Percentiles rank a stretch among this genome's conserved stretches.
Evolutionary conservation across 2,888 invertebrate species (phyloP).

Genomic region (Ypsolopha sequella): DNA sequence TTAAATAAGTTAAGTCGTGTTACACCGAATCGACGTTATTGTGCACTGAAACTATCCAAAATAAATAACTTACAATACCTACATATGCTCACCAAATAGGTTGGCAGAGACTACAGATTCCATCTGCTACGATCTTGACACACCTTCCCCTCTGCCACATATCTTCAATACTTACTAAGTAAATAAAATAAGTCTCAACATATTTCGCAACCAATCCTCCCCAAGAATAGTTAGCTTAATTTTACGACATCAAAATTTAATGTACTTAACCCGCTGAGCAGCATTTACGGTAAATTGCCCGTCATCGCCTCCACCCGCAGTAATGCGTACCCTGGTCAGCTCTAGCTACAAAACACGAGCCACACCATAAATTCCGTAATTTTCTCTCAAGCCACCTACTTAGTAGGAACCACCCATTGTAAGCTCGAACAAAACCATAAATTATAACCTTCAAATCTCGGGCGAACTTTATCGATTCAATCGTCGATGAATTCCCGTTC

Average conservation of each 20-base stretch:
- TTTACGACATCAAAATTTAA: conserved; percentile 48
- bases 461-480: conserved; percentile 12
- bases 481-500: conserved; percentile 13
- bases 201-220: neutral
- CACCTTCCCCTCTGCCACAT: too few species aligned
- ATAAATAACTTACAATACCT: too few species aligned
- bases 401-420: conserved; percentile 2
- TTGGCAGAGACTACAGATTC: too few species aligned
- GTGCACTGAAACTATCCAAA: too few species aligned
- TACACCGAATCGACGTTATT: too few species aligned
- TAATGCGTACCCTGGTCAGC: conserved; percentile 20
- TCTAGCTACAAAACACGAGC: conserved; percentile 12
- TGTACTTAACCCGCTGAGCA: conserved; percentile 34
- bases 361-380: conserved; percentile 25
- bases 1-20: too few species aligned
- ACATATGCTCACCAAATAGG: too few species aligned
- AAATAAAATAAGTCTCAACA: neutral
- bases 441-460: conserved; percentile 11
- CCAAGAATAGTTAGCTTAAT: conserved; percentile 34
- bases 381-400: conserved; percentile 16
- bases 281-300: conserved; percentile 41
- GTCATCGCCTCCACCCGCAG: conserved; percentile 12
- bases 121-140: too few species aligned
- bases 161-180: neutral
- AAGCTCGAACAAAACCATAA: neutral